Evolutionary conservation across 2,113 vertebrate species (phyloP), one percentile per base, ranked within the genome.

Genomic region (Solenodon paradoxus): DNA sequence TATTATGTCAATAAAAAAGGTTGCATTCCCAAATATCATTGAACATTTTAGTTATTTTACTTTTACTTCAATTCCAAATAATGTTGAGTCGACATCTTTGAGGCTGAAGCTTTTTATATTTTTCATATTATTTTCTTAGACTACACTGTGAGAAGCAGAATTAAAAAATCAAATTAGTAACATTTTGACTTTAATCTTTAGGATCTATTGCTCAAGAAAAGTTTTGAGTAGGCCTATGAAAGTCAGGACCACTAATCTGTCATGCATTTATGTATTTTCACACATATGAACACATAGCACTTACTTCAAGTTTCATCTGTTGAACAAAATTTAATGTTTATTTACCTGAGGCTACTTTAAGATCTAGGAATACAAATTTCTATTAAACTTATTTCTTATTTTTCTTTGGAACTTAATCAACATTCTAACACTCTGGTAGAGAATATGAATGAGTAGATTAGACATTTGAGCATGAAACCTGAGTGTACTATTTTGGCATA

Each of bases 101-200:
- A 74, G 22, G n/a, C 17, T 61, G 13, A 61, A 85, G 26, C 9
- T 40, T 91, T 87, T 88, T 51, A 35, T 64, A 5, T 55, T 61
- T 69, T 66, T 66, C 16, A 72, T n/a, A 69, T 84, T 88, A 42
- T 42, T 71, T 94, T 53, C 75, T 89, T 78, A 75, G 57, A 55
- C 30, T 86, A n/a, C 47, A 82, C 85, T 63, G 5, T n/a, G 7
- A 88, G 66, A 85, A 38, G 9, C 71, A 22, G 42, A 78, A 82
- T 61, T 61, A 68, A 22, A 83, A 61, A 95, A 59, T 94, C 32
- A 82, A 86, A 24, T 86, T 42, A 74, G 45, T n/a, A n/a, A n/a
- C n/a, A n/a, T n/a, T n/a, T n/a, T n/a, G 38, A 93, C 77, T 74
- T 82, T 93, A 57, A 57, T 78, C 59, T 93, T 82, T 53, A 75